These are phyloP conservation scores for Montipora capitata DNA, from an alignment of 92 coral and sea anemone genomes.

Conservation along the genomic window DNA sequence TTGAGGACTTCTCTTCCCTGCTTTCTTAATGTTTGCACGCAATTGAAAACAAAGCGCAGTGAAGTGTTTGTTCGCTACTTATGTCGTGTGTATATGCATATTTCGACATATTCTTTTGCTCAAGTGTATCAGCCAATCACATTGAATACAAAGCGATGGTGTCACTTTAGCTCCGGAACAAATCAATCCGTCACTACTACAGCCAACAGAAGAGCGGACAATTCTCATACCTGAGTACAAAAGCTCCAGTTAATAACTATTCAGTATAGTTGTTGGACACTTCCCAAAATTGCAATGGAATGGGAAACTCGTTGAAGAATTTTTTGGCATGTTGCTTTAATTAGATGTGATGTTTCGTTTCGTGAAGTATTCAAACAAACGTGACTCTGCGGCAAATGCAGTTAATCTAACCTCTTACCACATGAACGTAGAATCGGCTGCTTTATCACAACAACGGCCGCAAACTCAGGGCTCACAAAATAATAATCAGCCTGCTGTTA, in stretches of 20 bases:
- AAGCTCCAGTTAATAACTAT: conserved; percentile 8
- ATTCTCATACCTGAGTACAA: conserved; percentile 10
- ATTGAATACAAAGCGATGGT: neutral
- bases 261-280: neutral
- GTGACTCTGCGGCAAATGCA: conserved; percentile 31
- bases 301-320: neutral
- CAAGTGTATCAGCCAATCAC: conserved; percentile 8
- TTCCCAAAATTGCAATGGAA: neutral
- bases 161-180: conserved; percentile 4
- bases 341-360: conserved; percentile 24
- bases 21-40: no score
- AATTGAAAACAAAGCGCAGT: no score
- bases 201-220: neutral
- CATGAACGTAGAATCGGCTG: conserved; percentile 41
- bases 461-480: neutral
- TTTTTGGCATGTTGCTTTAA: neutral
- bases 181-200: neutral
- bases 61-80: no score
- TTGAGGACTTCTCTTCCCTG: no score
- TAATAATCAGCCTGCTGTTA: neutral
- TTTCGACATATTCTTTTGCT: conserved; percentile 1
- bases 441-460: neutral
- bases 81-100: no score
- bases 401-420: conserved; percentile 35
- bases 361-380: conserved; percentile 22